These are phyloP conservation scores for Xylota segnis DNA, from an alignment of 2,888 invertebrate genomes.

Conservation along the genomic window DNA sequence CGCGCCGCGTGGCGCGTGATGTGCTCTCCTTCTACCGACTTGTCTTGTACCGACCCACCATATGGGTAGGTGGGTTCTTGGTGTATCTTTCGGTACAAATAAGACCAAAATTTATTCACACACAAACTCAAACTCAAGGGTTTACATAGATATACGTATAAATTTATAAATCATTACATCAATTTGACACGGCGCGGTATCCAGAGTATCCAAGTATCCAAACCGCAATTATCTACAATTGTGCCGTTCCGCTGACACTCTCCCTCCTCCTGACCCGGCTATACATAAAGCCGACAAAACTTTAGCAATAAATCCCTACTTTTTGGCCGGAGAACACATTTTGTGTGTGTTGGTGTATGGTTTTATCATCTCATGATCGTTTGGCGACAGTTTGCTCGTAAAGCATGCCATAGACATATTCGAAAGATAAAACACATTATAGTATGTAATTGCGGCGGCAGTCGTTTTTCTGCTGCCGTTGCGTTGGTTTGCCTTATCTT, in stretches of 20 bases:
- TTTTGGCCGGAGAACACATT: conserved; percentile 21
- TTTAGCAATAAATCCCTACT: conserved; percentile 61
- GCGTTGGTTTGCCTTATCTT: conserved; percentile 49
- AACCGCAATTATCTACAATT: conserved; percentile 54
- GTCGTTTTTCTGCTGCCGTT: conserved; percentile 49
- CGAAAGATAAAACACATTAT: conserved; percentile 54
- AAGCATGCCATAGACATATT: conserved; percentile 60
- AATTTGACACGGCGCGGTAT: conserved; percentile 53
- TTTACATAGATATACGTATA: conserved; percentile 4
- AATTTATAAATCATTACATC: conserved; percentile 67
- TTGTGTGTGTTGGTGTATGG: conserved; percentile 14
- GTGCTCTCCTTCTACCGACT: conserved; percentile 38
- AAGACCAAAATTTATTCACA: conserved; percentile 40
- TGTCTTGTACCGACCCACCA: not conserved
- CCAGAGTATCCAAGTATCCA: conserved; percentile 28
- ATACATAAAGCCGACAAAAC: conserved; percentile 39
- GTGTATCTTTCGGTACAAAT: not conserved
- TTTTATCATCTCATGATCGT: conserved; percentile 64
- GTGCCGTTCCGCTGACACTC: conserved; percentile 58
- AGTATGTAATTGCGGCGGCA: conserved; percentile 61
- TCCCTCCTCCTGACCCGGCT: not conserved
- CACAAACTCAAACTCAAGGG: conserved; percentile 20
- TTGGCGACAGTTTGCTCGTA: conserved; percentile 69
- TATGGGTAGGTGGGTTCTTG: not conserved
- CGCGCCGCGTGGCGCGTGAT: conserved; percentile 53